Conservation (phyloP, 2,888 invertebrate species). For the Dermolepida albohirtum region DNA sequence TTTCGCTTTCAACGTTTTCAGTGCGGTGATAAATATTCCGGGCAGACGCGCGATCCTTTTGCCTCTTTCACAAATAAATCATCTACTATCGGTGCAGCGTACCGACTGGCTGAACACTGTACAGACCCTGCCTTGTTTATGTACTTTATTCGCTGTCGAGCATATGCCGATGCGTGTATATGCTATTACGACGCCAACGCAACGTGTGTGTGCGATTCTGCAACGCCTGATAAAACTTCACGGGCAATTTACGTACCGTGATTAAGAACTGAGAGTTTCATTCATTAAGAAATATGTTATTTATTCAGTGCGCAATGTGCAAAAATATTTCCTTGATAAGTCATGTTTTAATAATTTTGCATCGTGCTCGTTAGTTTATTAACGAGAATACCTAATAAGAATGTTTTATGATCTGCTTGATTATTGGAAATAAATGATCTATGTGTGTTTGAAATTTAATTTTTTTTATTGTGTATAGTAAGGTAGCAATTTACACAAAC, state of each 20-base stretch:
- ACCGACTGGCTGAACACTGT: too few relatives aligned
- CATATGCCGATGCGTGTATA: too few relatives aligned
- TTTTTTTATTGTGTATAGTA: too few relatives aligned
- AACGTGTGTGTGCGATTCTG: neutral
- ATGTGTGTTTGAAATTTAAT: neutral
- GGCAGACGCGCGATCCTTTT: too few relatives aligned
- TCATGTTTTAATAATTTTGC: neutral
- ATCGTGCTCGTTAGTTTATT: constrained; percentile 2
- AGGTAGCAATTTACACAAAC: too few relatives aligned
- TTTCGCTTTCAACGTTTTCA: neutral
- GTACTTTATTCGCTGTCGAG: too few relatives aligned
- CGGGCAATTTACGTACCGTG: constrained; percentile 10
- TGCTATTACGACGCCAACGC: neutral
- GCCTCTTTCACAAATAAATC: too few relatives aligned
- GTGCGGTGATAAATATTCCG: too few relatives aligned
- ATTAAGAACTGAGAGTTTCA: constrained; percentile 10
- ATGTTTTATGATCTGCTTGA: too few relatives aligned
- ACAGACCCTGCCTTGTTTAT: too few relatives aligned
- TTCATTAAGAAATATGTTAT: constrained; percentile 14
- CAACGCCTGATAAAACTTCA: constrained; percentile 8
- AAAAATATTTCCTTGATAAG: constrained; percentile 10
- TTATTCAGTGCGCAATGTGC: constrained; percentile 1
- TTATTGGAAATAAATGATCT: neutral
- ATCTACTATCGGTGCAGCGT: too few relatives aligned
- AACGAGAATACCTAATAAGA: neutral